These are phyloP conservation scores for Ephestia elutella DNA, from an alignment of 1,140 invertebrate genomes.

Conservation along the genomic window DNA sequence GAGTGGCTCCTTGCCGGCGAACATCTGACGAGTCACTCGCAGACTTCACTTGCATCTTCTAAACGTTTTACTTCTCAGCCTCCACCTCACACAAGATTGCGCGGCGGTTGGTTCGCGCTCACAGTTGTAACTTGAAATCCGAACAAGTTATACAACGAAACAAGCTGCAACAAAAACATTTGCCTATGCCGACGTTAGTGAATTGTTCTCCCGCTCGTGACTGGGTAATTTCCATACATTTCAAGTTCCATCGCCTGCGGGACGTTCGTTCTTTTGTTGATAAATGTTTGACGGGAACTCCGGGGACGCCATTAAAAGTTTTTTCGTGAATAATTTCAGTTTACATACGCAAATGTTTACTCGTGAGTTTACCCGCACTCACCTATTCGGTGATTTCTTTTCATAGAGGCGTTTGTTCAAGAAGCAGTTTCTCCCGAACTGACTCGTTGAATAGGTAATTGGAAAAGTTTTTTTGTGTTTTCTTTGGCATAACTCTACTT, in stretches of 20 bases:
- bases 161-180: conserved; percentile 72
- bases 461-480: conserved; percentile 53
- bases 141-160: conserved; percentile 49
- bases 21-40: conserved; percentile 34
- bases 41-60: conserved; percentile 18
- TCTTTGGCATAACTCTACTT: conserved; percentile 34
- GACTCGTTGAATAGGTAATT: conserved; percentile 62
- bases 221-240: conserved; percentile 75
- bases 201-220: conserved; percentile 72
- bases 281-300: conserved; percentile 75
- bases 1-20: conserved; percentile 26
- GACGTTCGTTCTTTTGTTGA: conserved; percentile 75
- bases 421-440: conserved; percentile 49
- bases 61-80: conserved; percentile 20
- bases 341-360: conserved; percentile 75
- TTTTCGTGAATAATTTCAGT: conserved; percentile 74
- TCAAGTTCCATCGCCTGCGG: conserved; percentile 73
- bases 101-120: conserved; percentile 9
- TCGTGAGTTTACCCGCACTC: conserved; percentile 66
- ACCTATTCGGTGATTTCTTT: conserved; percentile 73
- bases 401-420: conserved; percentile 62
- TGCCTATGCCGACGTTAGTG: conserved; percentile 70
- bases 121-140: conserved; percentile 49
- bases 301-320: conserved; percentile 74
- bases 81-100: conserved; percentile 5